These are phyloP conservation scores for Plutella xylostella DNA, from an alignment of 2,888 invertebrate genomes.

Conservation along the genomic window DNA sequence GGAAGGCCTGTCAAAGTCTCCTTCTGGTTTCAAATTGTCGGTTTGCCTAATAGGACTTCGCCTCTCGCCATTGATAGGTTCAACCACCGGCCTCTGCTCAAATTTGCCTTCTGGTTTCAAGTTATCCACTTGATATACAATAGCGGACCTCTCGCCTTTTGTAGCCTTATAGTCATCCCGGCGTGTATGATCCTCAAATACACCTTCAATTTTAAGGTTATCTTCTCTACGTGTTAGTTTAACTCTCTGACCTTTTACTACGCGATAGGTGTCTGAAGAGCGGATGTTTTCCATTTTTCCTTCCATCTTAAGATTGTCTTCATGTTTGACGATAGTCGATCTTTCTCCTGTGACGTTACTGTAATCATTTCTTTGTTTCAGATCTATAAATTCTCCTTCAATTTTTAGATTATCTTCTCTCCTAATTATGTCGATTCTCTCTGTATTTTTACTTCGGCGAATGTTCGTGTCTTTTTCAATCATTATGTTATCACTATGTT, in stretches of 20 bases:
- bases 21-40: slow-evolving; percentile 67
- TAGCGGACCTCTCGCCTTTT: slow-evolving; percentile 68
- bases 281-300: slow-evolving; percentile 69
- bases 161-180: slow-evolving; percentile 69
- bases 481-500: slow-evolving; percentile 71
- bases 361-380: slow-evolving; percentile 69
- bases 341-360: slow-evolving; percentile 58
- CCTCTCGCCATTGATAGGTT: slow-evolving; percentile 48
- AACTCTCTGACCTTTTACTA: slow-evolving; percentile 67
- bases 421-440: slow-evolving; percentile 70
- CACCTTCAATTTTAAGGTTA: slow-evolving; percentile 76
- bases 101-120: slow-evolving; percentile 67
- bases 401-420: slow-evolving; percentile 74
- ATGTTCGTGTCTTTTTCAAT: slow-evolving; percentile 55
- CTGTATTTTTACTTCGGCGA: slow-evolving; percentile 50
- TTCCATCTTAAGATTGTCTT: slow-evolving; percentile 75
- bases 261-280: slow-evolving; percentile 64
- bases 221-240: slow-evolving; percentile 65
- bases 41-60: slow-evolving; percentile 60
- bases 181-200: slow-evolving; percentile 65
- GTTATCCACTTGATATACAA: slow-evolving; percentile 65
- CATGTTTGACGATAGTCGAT: slow-evolving; percentile 64
- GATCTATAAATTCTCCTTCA: slow-evolving; percentile 71
- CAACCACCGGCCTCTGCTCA: slow-evolving; percentile 24
- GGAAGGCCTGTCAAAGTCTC: slow-evolving; percentile 53